Evolutionary conservation across 2,797 vertebrate species (phyloP).

Genomic region (Graptemys geographica): DNA sequence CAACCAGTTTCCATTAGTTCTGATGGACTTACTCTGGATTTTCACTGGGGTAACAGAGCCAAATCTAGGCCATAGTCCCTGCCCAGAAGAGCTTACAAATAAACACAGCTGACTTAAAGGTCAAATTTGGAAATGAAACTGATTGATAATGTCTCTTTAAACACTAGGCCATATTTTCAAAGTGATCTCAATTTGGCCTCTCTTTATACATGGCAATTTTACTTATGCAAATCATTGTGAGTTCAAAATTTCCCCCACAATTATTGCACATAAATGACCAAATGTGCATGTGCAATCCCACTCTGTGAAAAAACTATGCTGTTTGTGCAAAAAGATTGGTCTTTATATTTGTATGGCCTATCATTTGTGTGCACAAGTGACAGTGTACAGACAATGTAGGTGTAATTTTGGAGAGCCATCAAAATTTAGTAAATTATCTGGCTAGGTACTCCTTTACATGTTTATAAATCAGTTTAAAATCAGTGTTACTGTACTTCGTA

Average conservation of each 20-base stretch:
- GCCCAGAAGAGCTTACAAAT: not conserved
- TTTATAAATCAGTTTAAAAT: slow-evolving; percentile 67
- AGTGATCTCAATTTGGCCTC: not conserved
- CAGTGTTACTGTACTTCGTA: slow-evolving; percentile 63
- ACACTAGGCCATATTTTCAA: not conserved
- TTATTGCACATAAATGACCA: not conserved
- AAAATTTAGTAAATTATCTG: slow-evolving; percentile 36
- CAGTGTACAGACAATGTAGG: slow-evolving; percentile 29
- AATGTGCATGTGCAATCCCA: not conserved
- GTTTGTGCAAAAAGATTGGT: not conserved
- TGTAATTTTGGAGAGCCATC: slow-evolving; percentile 32
- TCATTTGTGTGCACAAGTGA: not conserved
- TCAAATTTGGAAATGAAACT: not conserved
- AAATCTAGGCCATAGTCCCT: not conserved
- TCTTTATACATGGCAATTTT: not conserved
- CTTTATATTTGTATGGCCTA: not conserved
- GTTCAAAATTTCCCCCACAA: not conserved
- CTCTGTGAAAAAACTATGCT: not conserved
- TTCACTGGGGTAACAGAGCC: not conserved
- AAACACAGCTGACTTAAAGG: slow-evolving; percentile 2
- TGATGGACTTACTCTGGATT: not conserved
- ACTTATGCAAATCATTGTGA: not conserved
- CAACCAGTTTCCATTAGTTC: not conserved
- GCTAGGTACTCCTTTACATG: not conserved
- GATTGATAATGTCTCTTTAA: not conserved